Evolutionary conservation across 1,140 invertebrate species (phyloP).

Genomic region (Anastrepha ludens): DNA sequence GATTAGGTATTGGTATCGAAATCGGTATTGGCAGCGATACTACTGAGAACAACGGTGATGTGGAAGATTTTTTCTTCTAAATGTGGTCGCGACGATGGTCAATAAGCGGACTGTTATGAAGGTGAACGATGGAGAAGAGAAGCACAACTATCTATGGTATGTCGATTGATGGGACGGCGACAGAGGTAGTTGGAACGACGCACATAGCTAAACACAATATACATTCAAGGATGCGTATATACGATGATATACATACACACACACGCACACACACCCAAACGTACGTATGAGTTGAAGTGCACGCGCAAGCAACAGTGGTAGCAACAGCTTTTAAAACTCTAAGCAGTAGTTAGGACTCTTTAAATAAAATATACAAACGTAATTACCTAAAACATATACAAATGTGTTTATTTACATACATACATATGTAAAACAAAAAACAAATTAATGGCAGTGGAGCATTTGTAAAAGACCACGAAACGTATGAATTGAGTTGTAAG

Average conservation of each 20-base stretch:
- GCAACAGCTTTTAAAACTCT: constrained; percentile 56
- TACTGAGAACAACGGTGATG: constrained; percentile 55
- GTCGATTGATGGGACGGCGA: not conserved
- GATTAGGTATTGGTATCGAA: not conserved
- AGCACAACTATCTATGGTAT: not conserved
- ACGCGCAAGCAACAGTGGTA: constrained; percentile 53
- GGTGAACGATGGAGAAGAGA: not conserved
- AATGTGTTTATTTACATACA: constrained; percentile 47
- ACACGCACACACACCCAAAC: not conserved
- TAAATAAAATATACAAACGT: constrained; percentile 51
- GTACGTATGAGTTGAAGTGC: constrained; percentile 9
- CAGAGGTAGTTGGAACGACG: constrained; percentile 59
- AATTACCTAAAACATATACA: constrained; percentile 23
- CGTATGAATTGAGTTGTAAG: constrained; percentile 23
- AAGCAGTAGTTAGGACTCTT: constrained; percentile 49
- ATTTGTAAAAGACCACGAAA: not conserved
- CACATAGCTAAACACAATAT: constrained; percentile 57
- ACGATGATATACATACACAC: constrained; percentile 50
- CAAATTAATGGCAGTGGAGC: constrained; percentile 54
- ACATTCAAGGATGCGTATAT: constrained; percentile 56
- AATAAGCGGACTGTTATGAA: not conserved
- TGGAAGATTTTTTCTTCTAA: constrained; percentile 56
- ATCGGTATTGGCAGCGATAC: constrained; percentile 12
- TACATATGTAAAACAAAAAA: constrained; percentile 24
- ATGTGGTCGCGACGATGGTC: not conserved